phyloP scores from a whole-genome alignment of 2,888 invertebrate genomes.

The Netelia inedita region DNA sequence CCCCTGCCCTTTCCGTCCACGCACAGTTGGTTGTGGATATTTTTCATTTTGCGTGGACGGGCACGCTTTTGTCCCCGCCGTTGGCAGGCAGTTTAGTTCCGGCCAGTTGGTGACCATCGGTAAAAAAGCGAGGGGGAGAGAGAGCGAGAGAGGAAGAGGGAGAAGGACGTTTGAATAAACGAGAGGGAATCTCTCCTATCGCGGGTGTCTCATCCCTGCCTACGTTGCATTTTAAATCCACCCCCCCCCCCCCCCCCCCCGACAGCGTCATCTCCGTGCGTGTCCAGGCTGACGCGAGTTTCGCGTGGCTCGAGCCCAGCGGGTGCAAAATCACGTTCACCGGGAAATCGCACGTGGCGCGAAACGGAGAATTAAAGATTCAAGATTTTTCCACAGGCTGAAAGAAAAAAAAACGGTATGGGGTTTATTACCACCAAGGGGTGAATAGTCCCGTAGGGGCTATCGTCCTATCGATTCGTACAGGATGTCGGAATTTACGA shows the following conservation, averaged over 20 bases:
- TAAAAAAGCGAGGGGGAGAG: constrained; percentile 69
- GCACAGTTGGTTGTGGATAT: constrained; percentile 70
- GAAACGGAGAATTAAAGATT: constrained; percentile 74
- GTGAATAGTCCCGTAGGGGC: constrained; percentile 8
- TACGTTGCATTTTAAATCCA: background rate
- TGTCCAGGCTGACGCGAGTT: constrained; percentile 31
- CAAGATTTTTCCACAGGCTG: constrained; percentile 65
- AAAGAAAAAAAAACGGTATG: constrained; percentile 15
- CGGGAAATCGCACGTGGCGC: constrained; percentile 69
- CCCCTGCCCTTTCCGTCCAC: background rate
- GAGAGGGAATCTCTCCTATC: background rate
- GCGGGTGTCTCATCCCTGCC: background rate
- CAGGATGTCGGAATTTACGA: background rate
- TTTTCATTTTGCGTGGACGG: constrained; percentile 74
- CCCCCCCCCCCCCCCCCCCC: too few species aligned
- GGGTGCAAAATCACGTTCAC: constrained; percentile 54
- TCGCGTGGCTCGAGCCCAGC: background rate
- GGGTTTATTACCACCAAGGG: background rate
- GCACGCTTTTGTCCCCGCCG: constrained; percentile 60
- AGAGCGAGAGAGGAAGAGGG: constrained; percentile 15
- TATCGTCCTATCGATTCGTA: constrained; percentile 7
- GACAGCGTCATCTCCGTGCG: background rate
- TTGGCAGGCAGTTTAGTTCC: constrained; percentile 76
- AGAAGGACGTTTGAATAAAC: background rate
- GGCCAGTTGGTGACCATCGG: constrained; percentile 78